Conservation (phyloP, 2,113 vertebrate genomes). For the Anhinga rufa region DNA sequence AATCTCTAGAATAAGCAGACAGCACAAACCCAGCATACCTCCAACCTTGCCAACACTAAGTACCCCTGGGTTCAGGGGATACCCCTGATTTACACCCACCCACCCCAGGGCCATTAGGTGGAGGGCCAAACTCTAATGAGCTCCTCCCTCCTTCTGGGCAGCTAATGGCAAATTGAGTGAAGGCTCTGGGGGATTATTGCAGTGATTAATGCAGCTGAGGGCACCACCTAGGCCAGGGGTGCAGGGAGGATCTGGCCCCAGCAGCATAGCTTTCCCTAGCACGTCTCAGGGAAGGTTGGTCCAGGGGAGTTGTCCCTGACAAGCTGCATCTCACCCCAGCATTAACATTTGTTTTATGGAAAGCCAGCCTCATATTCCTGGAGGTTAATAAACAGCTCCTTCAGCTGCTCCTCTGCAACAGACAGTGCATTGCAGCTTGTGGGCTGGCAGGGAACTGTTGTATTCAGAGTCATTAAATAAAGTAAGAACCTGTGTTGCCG, state of each 20-base stretch:
- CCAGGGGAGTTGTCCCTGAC: neutral
- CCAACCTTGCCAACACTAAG: rapidly evolving
- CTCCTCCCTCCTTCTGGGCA: neutral
- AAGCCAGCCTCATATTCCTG: neutral
- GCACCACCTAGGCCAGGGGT: neutral
- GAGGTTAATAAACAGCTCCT: neutral
- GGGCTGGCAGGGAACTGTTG: neutral
- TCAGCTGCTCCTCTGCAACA: neutral
- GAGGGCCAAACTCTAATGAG: rapidly evolving
- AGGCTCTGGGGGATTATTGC: neutral
- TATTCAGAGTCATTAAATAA: neutral
- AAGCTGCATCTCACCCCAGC: neutral
- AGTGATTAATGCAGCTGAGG: neutral
- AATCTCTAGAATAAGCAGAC: rapidly evolving
- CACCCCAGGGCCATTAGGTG: no score
- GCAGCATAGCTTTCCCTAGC: rapidly evolving
- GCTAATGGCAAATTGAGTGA: rapidly evolving
- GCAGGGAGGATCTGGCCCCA: no score
- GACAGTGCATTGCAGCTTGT: rapidly evolving
- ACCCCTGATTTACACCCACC: neutral
- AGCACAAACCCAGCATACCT: rapidly evolving
- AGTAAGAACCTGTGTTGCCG: neutral
- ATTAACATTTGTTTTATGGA: neutral
- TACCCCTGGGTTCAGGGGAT: rapidly evolving
- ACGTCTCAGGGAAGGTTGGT: neutral